Base-by-base conservation (phyloP, 2,113 vertebrate genomes). In the Platycercus adscitus region DNA sequence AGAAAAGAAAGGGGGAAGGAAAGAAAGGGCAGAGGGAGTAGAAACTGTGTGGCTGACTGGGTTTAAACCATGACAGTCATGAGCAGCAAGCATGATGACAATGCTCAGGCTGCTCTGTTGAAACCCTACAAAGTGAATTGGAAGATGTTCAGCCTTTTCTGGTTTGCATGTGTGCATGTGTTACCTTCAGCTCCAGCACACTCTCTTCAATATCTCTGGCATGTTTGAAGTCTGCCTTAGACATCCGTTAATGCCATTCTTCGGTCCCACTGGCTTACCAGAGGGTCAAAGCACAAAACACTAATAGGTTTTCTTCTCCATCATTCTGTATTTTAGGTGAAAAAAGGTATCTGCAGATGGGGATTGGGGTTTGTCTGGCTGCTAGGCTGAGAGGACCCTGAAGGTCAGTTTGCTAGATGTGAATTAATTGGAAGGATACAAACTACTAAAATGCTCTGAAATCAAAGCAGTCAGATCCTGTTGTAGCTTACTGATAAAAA, bases 401-500 rank as follows among this genome's bases (percentile, higher is more conserved):
- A 41, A 64, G 37, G 23, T 6, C 43, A 6, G 17, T 92, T 91
- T 28, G 41, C 58, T 77, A 71, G 56, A 86, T 8, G 44, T 41
- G 58, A 77, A 83, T 77, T 95, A 91, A 91, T 91, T 90, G 90
- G 82, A 86, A 88, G 37, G 43, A 71, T 39, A 33, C 1, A 19
- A 80, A 53, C 49, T 44, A n/a, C 25, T 33, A 37, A 20, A 10
- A 44, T 28, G 31, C 31, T 93, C 77, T 80, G 63, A 88, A 96
- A 86, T 86, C 58, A 86, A 90, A 94, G 31, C 37, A 83, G 58
- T 20, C 63, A 58, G 53, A 65, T 83, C 21, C 58, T 94, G 21
- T 86, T 88, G 75, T 80, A 63, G 31, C 53, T 93, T 88, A 46
- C 61, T 63, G 76, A 85, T 80, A 88, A 93, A 95, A 93, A 63